Evolutionary conservation across 2,888 invertebrate species (phyloP).

Genomic region (Hirtodrosophila cameraria): DNA sequence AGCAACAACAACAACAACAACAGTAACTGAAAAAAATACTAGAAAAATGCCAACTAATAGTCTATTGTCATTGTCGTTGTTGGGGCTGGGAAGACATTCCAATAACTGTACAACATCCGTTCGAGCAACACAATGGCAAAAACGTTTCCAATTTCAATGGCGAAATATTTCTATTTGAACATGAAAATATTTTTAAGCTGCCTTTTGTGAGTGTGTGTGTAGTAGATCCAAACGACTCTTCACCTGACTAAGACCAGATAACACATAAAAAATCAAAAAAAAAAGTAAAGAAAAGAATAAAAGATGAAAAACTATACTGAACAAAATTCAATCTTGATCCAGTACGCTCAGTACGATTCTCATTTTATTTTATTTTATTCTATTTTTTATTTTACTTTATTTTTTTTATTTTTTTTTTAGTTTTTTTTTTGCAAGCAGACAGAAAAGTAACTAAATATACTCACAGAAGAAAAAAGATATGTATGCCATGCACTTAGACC

Average conservation of each 20-base stretch:
- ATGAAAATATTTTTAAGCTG: slow-evolving; percentile 74
- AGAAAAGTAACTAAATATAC: slow-evolving; percentile 54
- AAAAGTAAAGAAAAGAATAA: slow-evolving; percentile 8
- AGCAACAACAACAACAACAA: slow-evolving; percentile 7
- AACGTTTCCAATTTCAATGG: slow-evolving; percentile 76
- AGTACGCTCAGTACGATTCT: slow-evolving; percentile 47
- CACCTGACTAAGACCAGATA: slow-evolving; percentile 66
- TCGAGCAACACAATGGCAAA: slow-evolving; percentile 61
- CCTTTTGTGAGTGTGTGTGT: slow-evolving; percentile 27
- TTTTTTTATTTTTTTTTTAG: no score
- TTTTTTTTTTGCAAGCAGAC: slow-evolving; percentile 27
- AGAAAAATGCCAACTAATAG: slow-evolving; percentile 65
- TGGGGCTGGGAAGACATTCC: slow-evolving; percentile 59
- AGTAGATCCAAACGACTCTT: slow-evolving; percentile 54
- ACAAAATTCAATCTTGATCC: slow-evolving; percentile 75
- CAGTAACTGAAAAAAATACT: slow-evolving; percentile 27
- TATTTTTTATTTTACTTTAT: background rate
- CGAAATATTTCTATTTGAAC: slow-evolving; percentile 73
- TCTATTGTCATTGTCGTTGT: slow-evolving; percentile 57
- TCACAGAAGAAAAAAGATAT: slow-evolving; percentile 29
- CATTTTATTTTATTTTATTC: no score
- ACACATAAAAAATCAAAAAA: slow-evolving; percentile 24
- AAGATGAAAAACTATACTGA: slow-evolving; percentile 8
- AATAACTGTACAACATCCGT: slow-evolving; percentile 78
- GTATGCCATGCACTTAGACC: slow-evolving; percentile 40